Evolutionary conservation across 2,888 invertebrate genomes (phyloP).

Genomic region (Caenorhabditis sinica): DNA sequence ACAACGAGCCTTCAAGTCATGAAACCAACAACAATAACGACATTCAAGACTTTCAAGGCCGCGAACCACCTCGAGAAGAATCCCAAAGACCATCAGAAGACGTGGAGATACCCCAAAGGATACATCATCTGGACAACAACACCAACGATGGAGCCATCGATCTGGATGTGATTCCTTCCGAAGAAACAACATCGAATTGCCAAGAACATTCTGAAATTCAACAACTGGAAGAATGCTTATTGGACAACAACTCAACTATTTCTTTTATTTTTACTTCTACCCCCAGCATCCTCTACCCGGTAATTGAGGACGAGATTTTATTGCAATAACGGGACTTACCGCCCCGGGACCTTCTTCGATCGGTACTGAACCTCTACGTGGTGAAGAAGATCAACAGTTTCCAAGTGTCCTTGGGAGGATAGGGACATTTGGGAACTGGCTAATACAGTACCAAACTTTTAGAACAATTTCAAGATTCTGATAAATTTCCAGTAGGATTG

Average conservation of each 20-base stretch:
- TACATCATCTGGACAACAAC: background rate
- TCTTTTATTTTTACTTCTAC: background rate
- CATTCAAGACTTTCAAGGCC: too few relatives aligned
- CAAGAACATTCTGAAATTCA: background rate
- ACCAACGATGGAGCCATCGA: background rate
- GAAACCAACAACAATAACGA: too few relatives aligned
- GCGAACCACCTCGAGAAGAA: too few relatives aligned
- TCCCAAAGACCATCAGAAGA: too few relatives aligned
- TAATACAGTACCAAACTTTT: conserved; percentile 4
- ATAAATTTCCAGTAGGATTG: too few relatives aligned
- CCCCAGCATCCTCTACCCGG: background rate
- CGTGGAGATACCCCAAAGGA: too few relatives aligned
- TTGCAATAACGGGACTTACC: background rate
- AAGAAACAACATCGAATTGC: background rate
- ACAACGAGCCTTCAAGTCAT: too few relatives aligned
- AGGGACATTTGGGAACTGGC: background rate
- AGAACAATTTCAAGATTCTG: too few relatives aligned
- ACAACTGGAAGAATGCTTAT: background rate
- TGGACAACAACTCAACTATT: background rate
- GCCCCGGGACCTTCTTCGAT: conserved; percentile 16
- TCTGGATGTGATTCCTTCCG: background rate
- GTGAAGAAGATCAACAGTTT: conserved; percentile 45
- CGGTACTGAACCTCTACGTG: conserved; percentile 47
- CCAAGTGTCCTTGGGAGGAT: background rate
- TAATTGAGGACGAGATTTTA: background rate